Percentiles rank a stretch among this genome's conserved stretches.
These are phyloP conservation scores for Coremacera marginata DNA, from an alignment of 2,888 invertebrate species.

Conservation along the genomic window DNA sequence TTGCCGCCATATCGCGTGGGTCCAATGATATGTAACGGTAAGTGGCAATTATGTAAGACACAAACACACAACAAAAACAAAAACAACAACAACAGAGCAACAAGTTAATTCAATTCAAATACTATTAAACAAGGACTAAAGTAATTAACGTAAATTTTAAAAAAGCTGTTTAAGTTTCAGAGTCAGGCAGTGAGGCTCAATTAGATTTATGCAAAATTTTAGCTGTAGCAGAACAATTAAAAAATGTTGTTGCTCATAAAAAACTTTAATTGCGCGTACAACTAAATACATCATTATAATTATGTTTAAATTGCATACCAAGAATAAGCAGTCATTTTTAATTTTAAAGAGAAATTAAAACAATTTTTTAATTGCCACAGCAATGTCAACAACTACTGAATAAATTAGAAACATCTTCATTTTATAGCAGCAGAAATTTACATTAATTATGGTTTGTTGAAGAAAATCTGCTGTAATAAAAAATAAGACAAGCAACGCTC, in stretches of 20 bases:
- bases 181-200: too few species aligned
- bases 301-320: background rate
- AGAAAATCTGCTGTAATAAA: too few species aligned
- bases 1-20: conserved; percentile 85
- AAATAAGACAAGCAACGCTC: too few species aligned
- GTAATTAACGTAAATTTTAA: too few species aligned
- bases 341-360: background rate
- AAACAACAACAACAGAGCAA: background rate
- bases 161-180: background rate
- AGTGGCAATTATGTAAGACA: conserved; percentile 47
- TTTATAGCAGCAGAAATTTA: too few species aligned
- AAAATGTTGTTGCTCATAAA: conserved; percentile 28
- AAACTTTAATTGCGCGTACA: conserved; percentile 35
- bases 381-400: too few species aligned
- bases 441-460: too few species aligned
- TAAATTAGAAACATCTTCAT: too few species aligned
- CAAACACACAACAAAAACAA: background rate
- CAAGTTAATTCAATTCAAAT: conserved; percentile 1
- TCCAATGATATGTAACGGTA: conserved; percentile 81
- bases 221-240: too few species aligned
- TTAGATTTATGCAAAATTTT: too few species aligned
- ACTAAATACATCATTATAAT: too few species aligned
- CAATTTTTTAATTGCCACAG: background rate
- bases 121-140: background rate
- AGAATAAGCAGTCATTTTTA: too few species aligned